Evolutionary conservation across 2,888 invertebrate species (phyloP), one percentile per base, ranked within the genome.

Genomic region (Drosophila putrida): DNA sequence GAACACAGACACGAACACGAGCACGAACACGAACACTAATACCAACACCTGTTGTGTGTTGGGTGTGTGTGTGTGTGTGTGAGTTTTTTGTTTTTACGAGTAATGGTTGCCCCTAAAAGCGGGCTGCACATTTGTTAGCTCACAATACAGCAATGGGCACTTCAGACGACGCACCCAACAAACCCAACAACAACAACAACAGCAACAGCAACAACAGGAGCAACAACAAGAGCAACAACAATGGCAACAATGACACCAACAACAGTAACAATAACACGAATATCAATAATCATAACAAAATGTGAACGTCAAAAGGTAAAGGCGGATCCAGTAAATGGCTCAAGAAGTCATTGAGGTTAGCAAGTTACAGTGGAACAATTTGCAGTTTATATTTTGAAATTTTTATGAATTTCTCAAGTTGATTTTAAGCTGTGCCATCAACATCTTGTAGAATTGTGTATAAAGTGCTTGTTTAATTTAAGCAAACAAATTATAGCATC

Each of bases 221-320:
- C n/a, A n/a, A 20, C 20, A 20, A 20, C 20, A 20, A 20, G 1
- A 2, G 20, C 20, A 20, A 20, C 20, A 20, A 20, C 20, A 20
- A 20, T 20, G 44, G n/a, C 49, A 49, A 33, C 38, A 36, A 28
- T 31, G 36, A 46, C 57, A 53, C 10, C 54, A 25, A 50, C 67
- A 20, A 20, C 20, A 20, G 20, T 20, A 57, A 61, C 64, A 70
- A 71, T 47, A 72, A 61, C 62, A 59, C 55, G 65, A 55, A 82
- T 79, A 88, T 75, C 83, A 82, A 88, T 82, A 88, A 82, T 88
- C 82, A 82, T 82, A 85, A 88, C 83, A 63, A 66, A 88, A 27
- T 20, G 20, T 20, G 20, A 20, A 20, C 20, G 20, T 20, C 20
- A 20, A 20, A 20, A 20, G 20, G 20, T 20, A 20, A 20, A 20